Percentiles rank a stretch among this genome's conserved stretches.
phyloP scores from a whole-genome alignment of 2,888 invertebrate genomes.

The Drosophila koepferae region DNA sequence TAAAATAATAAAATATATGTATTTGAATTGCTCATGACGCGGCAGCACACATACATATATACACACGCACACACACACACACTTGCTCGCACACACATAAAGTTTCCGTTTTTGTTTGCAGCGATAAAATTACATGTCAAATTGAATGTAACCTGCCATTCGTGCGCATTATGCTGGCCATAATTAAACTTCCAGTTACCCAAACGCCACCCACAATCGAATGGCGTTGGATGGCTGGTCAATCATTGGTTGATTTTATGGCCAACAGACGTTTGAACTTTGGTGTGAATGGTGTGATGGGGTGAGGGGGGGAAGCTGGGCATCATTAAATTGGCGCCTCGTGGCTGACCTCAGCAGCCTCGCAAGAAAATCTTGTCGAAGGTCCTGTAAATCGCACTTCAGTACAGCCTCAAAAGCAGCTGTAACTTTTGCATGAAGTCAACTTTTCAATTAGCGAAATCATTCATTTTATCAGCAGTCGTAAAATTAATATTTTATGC shows the following conservation, averaged over 20 bases:
- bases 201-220: neutral
- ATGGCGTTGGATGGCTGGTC: slow-evolving; percentile 66
- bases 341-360: slow-evolving; percentile 63
- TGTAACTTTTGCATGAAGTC: slow-evolving; percentile 9
- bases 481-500: slow-evolving; percentile 11
- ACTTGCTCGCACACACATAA: slow-evolving; percentile 16
- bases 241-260: slow-evolving; percentile 74
- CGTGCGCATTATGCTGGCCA: slow-evolving; percentile 71
- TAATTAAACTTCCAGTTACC: slow-evolving; percentile 64
- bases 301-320: no score
- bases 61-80: neutral
- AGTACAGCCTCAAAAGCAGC: slow-evolving; percentile 11
- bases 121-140: slow-evolving; percentile 78
- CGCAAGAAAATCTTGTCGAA: neutral
- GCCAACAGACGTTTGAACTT: slow-evolving; percentile 59
- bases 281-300: slow-evolving; percentile 41
- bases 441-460: slow-evolving; percentile 25
- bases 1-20: slow-evolving; percentile 80
- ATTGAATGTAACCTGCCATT: slow-evolving; percentile 79
- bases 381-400: slow-evolving; percentile 10
- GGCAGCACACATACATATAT: slow-evolving; percentile 31
- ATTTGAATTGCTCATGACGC: slow-evolving; percentile 72
- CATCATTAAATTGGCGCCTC: slow-evolving; percentile 66
- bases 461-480: slow-evolving; percentile 8
- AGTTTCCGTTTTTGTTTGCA: slow-evolving; percentile 58